phyloP scores from a whole-genome alignment of 2,797 vertebrate species.

The Paratrypauchen microcephalus region DNA sequence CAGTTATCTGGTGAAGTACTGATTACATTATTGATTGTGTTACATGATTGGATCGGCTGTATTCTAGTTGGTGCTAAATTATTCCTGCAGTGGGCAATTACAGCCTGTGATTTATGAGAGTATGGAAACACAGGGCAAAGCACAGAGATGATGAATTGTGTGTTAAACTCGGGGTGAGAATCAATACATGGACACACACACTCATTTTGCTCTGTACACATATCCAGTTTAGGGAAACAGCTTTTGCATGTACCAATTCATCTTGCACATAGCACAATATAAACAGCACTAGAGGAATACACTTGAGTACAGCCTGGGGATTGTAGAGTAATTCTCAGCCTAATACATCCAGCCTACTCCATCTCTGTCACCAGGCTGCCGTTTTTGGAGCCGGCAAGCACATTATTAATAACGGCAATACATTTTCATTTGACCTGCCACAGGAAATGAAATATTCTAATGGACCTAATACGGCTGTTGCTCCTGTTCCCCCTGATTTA shows the following conservation, averaged over 20 bases:
- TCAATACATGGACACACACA: constrained; percentile 48
- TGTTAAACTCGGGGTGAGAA: constrained; percentile 32
- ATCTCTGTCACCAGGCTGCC: constrained; percentile 67
- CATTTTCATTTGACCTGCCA: constrained; percentile 62
- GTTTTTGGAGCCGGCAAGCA: constrained; percentile 66
- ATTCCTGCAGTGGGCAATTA: constrained; percentile 42
- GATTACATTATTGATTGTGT: constrained; percentile 17
- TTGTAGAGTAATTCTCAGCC: constrained; percentile 42
- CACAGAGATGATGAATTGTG: constrained; percentile 57
- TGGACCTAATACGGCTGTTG: constrained; percentile 66
- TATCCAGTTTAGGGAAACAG: constrained; percentile 29
- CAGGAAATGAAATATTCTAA: constrained; percentile 75
- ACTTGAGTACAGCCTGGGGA: constrained; percentile 22
- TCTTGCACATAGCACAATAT: constrained; percentile 1
- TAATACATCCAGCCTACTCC: constrained; percentile 57
- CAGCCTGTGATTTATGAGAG: constrained; percentile 56
- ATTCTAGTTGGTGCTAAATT: constrained; percentile 21
- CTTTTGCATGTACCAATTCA: constrained; percentile 27
- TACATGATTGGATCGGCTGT: constrained; percentile 32
- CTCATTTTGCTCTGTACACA: constrained; percentile 27
- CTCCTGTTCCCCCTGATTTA: constrained; percentile 46
- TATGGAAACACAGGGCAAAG: constrained; percentile 37
- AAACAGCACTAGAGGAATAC: constrained; percentile 17
- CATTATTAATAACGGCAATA: constrained; percentile 72
- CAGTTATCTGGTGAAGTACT: neutral